Evolutionary conservation across 2,888 invertebrate genomes (phyloP).

Genomic region (Tortrix viridana): DNA sequence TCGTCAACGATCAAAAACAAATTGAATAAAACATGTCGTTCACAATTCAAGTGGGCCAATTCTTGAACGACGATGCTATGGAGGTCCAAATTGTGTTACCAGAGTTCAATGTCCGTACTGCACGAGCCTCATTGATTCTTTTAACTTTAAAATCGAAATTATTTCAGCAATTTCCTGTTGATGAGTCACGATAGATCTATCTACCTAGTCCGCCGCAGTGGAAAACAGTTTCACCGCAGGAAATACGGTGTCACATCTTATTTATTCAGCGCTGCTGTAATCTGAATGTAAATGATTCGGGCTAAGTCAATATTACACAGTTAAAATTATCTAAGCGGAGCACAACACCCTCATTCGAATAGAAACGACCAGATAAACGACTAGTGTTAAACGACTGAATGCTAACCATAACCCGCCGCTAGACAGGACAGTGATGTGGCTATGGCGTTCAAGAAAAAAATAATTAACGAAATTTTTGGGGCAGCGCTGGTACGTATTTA

Average conservation of each 20-base stretch:
- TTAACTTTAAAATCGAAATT: background rate
- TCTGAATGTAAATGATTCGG: slow-evolving; percentile 67
- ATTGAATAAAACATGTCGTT: too few species aligned
- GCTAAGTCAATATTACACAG: slow-evolving; percentile 61
- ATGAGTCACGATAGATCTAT: slow-evolving; percentile 13
- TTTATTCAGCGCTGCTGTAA: slow-evolving; percentile 71
- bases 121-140: too few species aligned
- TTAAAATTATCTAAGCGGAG: slow-evolving; percentile 61
- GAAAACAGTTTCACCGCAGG: slow-evolving; percentile 58
- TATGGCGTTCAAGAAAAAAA: slow-evolving; percentile 60
- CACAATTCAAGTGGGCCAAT: too few species aligned
- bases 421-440: slow-evolving; percentile 51
- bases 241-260: slow-evolving; percentile 75
- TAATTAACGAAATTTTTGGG: slow-evolving; percentile 56
- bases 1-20: too few species aligned
- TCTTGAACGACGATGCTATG: too few species aligned
- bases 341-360: slow-evolving; percentile 58
- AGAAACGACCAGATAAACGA: slow-evolving; percentile 66
- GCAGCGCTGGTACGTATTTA: slow-evolving; percentile 58
- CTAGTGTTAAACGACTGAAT: slow-evolving; percentile 57
- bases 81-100: too few species aligned
- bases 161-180: slow-evolving; percentile 18
- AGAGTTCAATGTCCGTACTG: too few species aligned
- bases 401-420: slow-evolving; percentile 42
- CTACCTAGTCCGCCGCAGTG: slow-evolving; percentile 27